Evolutionary conservation across 2,888 invertebrate genomes (phyloP).

Genomic region (Eilema depressum): DNA sequence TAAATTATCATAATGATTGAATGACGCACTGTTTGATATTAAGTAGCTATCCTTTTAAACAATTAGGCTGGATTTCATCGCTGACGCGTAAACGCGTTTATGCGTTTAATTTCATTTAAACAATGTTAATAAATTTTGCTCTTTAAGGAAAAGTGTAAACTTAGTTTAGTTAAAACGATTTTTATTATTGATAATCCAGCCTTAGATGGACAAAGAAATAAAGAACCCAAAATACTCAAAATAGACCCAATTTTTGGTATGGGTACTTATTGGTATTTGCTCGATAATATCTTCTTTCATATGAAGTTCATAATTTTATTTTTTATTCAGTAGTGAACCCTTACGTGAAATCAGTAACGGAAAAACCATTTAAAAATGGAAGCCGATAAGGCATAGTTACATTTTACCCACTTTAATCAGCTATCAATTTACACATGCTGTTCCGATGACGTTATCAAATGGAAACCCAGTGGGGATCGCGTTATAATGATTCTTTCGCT

Average conservation of each 20-base stretch:
- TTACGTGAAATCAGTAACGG: not conserved
- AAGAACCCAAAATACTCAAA: no score
- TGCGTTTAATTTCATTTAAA: no score
- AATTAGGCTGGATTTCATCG: no score
- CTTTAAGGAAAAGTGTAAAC: no score
- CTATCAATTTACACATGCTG: constrained; percentile 4
- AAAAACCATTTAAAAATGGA: not conserved
- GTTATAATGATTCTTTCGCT: not conserved
- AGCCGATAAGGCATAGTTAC: not conserved
- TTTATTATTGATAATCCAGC: no score
- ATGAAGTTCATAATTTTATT: not conserved
- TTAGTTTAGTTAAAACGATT: no score
- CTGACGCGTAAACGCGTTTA: no score
- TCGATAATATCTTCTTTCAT: not conserved
- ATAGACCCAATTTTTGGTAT: no score
- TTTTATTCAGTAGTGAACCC: not conserved
- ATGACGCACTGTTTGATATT: not conserved
- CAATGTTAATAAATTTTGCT: no score
- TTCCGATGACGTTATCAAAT: constrained; percentile 5
- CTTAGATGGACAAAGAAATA: no score
- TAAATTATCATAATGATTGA: not conserved
- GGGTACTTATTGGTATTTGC: not conserved
- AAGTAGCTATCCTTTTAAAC: no score
- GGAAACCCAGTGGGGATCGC: not conserved
- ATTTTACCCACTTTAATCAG: not conserved